Evolutionary conservation across 1,140 invertebrate genomes (phyloP).

Genomic region (Drosophila mojavensis): DNA sequence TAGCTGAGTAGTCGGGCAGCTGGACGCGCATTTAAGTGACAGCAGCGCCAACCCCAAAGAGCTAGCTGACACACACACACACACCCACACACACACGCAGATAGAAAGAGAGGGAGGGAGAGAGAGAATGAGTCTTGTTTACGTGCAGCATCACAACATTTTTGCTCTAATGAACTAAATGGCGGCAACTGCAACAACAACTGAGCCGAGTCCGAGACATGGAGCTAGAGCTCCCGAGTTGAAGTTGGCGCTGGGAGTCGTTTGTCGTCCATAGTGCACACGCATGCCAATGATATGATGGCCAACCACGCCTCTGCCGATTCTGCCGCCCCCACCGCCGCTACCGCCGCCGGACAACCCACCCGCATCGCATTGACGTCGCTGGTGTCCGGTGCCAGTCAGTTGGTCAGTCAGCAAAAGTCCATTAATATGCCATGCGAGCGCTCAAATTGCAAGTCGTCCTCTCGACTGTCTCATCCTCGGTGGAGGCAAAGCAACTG

Average conservation of each 20-base stretch:
- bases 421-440: slow-evolving; percentile 75
- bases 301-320: slow-evolving; percentile 53
- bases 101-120: neutral
- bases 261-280: slow-evolving; percentile 20
- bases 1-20: slow-evolving; percentile 52
- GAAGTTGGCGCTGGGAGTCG: neutral
- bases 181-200: slow-evolving; percentile 55
- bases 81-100: neutral
- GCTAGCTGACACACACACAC: neutral
- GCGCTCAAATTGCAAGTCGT: slow-evolving; percentile 77
- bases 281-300: slow-evolving; percentile 20
- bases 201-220: slow-evolving; percentile 17
- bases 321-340: neutral
- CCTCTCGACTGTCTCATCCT: slow-evolving; percentile 56
- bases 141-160: slow-evolving; percentile 73
- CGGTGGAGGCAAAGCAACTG: slow-evolving; percentile 33
- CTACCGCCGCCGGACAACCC: no score
- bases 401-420: slow-evolving; percentile 50
- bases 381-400: slow-evolving; percentile 22
- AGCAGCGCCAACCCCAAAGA: slow-evolving; percentile 17
- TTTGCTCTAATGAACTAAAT: slow-evolving; percentile 80
- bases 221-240: slow-evolving; percentile 1
- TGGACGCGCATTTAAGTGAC: slow-evolving; percentile 35
- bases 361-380: neutral
- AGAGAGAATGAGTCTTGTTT: slow-evolving; percentile 11